Percentiles rank a stretch among this genome's conserved stretches.
phyloP scores from a whole-genome alignment of 2,113 vertebrate species.

The Mus musculus region GRCm39 chr12:70099501-70100000 shows the following conservation, averaged over 20 bases:
- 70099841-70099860: not conserved
- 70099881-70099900: too few species aligned
- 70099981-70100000: too few species aligned
- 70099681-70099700: slow-evolving; percentile 70
- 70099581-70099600: slow-evolving; percentile 36
- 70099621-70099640: slow-evolving; percentile 65
- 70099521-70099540: slow-evolving; percentile 4
- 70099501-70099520: not conserved
- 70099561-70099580: not conserved
- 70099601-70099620: not conserved
- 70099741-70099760: slow-evolving; percentile 52
- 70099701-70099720: slow-evolving; percentile 68
- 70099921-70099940: too few species aligned
- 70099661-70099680: slow-evolving; percentile 67
- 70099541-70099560: slow-evolving; percentile 7
- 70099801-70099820: slow-evolving; percentile 32
- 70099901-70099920: too few species aligned
- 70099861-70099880: too few species aligned
- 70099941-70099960: too few species aligned
- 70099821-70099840: slow-evolving; percentile 33
- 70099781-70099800: slow-evolving; percentile 5
- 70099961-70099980: too few species aligned
- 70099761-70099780: slow-evolving; percentile 47
- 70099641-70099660: slow-evolving; percentile 46
- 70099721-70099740: slow-evolving; percentile 70